Base-by-base conservation (phyloP, 2,797 vertebrate species). In the Perodicticus potto region DNA sequence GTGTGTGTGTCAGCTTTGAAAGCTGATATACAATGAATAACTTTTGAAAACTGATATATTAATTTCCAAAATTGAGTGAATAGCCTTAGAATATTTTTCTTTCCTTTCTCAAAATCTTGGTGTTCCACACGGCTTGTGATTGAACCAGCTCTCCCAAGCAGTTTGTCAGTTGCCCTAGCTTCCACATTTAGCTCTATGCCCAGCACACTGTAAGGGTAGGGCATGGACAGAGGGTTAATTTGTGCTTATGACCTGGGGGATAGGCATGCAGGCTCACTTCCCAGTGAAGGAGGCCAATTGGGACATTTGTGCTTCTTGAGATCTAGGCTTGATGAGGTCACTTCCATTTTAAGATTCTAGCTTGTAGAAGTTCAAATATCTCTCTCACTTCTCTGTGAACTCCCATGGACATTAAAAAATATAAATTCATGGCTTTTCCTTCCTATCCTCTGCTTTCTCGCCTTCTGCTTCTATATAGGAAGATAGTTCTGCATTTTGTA, bases 1-100 rank as follows among this genome's bases (percentile, higher is more conserved):
- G 40, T 25, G 5, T 4, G 8, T 59, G 34, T 37, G 11, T 37
- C 9, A 70, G 5, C 72, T 43, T 27, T 73, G 12, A 74, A 74
- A 45, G 23, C n/a, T 72, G 29, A 45, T 67, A n/a, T n/a, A 89
- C 63, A 49, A 63, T 17, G 40, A 27, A 29, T 92, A 67, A 67
- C 55, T 67, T 72, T 82, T 73, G 53, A 43, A 61, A 94, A 43
- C 20, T 61, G 57, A 78, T 16, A 61, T 70, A 70, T 7, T 69
- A n/a, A 91, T 81, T 91, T 20, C 40, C n/a, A 20, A 72, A 74
- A 81, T 45, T 61, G 20, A 81, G n/a, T 87, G 77, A 67, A 8
- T 73, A 67, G 25, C 23, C 53, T 80, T 37, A 27, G 67, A 85
- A 89, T 81, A 91, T 59, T 91, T 87, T 88, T 34, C 23, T 83